phyloP scores from a whole-genome alignment of 1,140 invertebrate species.

The Oedothorax gibbosus region DNA sequence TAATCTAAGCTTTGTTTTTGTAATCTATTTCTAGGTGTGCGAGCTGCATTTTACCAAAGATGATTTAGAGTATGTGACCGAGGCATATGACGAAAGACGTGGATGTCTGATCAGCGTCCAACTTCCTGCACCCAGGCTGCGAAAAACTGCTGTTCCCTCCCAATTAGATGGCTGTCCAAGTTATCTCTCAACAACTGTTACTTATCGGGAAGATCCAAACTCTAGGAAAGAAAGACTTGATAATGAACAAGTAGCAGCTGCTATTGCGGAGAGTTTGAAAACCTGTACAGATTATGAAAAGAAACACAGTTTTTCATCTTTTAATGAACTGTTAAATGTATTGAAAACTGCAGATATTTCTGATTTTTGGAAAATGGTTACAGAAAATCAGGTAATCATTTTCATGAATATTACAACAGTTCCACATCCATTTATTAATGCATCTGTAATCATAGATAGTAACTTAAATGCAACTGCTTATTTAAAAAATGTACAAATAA shows the following conservation, averaged over 20 bases:
- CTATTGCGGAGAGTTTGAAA: not conserved
- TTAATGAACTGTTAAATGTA: not conserved
- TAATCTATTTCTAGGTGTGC: not conserved
- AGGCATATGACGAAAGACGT: not conserved
- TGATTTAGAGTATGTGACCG: not conserved
- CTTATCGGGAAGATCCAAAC: not conserved
- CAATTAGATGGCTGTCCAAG: not conserved
- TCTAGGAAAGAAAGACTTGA: not conserved
- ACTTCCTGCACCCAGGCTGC: not conserved
- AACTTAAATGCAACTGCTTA: not conserved
- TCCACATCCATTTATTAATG: not conserved
- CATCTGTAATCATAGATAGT: not conserved
- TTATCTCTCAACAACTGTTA: not conserved
- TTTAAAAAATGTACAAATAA: not conserved
- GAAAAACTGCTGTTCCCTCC: not conserved
- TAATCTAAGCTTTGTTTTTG: too few species aligned
- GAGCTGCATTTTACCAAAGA: not conserved
- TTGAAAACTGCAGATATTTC: not conserved
- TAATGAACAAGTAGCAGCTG: not conserved
- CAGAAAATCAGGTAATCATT: not conserved
- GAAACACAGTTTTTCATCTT: not conserved
- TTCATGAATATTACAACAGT: not conserved
- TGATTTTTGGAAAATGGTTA: not conserved
- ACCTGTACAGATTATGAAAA: not conserved
- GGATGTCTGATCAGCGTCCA: not conserved